Percentiles rank a stretch among this genome's conserved stretches.
These are phyloP conservation scores for Caenorhabditis doughertyi DNA, from an alignment of 2,888 invertebrate genomes.

Conservation along the genomic window DNA sequence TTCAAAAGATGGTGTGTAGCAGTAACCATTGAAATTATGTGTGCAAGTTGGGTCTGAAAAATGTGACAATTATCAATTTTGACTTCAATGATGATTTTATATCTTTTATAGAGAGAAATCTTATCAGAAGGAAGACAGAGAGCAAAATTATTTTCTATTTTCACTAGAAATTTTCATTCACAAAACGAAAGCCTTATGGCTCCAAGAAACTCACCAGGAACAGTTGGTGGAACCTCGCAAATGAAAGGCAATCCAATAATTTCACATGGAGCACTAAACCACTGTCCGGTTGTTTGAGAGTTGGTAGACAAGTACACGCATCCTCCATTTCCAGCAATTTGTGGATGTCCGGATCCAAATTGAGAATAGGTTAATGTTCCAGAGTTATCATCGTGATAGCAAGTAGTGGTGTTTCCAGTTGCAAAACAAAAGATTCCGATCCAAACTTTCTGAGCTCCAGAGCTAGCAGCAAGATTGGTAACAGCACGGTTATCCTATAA, in stretches of 20 bases:
- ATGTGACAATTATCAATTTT: background rate
- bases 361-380: conserved; percentile 12
- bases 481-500: conserved; percentile 30
- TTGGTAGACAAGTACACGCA: conserved; percentile 38
- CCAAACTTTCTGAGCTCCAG: conserved; percentile 6
- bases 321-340: conserved; percentile 3
- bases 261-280: conserved; percentile 38
- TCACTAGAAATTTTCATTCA: too few relatives aligned
- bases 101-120: background rate
- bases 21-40: conserved; percentile 35
- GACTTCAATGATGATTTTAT: background rate
- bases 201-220: conserved; percentile 1
- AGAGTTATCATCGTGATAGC: conserved; percentile 33
- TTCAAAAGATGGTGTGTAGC: conserved; percentile 20
- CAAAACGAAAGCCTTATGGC: too few relatives aligned
- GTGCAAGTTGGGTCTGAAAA: conserved; percentile 26
- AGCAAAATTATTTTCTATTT: too few relatives aligned
- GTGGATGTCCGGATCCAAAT: conserved; percentile 26
- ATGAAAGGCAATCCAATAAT: conserved; percentile 38
- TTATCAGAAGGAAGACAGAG: background rate
- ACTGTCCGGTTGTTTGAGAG: conserved; percentile 14
- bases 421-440: conserved; percentile 36
- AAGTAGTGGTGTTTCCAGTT: conserved; percentile 11
- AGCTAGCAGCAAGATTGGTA: conserved; percentile 1
- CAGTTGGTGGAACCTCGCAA: conserved; percentile 33